phyloP scores from a whole-genome alignment of 2,888 invertebrate species.

The Linnaemya tessellans region DNA sequence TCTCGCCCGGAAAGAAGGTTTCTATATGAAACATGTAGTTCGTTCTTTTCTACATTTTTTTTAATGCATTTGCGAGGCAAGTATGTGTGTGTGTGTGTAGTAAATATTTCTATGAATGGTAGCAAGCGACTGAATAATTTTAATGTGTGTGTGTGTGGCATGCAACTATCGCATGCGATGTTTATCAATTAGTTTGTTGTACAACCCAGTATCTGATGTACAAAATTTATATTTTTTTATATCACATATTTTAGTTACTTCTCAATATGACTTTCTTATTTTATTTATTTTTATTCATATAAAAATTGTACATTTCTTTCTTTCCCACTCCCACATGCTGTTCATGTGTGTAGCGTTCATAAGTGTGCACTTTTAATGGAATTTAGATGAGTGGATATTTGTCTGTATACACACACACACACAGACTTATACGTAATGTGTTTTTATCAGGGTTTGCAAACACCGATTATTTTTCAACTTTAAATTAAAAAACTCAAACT shows the following conservation, averaged over 20 bases:
- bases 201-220: neutral
- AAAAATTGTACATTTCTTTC: too few species aligned
- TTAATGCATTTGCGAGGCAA: constrained; percentile 59
- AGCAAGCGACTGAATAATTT: neutral
- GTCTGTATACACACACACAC: too few species aligned
- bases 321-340: neutral
- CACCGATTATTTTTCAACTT: too few species aligned
- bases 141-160: neutral
- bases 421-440: too few species aligned
- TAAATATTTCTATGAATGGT: neutral
- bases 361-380: constrained; percentile 47
- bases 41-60: constrained; percentile 46
- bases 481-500: too few species aligned
- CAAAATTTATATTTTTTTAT: constrained; percentile 9
- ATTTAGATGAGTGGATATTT: constrained; percentile 52
- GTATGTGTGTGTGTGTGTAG: constrained; percentile 27
- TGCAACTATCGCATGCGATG: constrained; percentile 39
- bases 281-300: neutral
- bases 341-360: neutral
- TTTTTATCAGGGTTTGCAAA: too few species aligned
- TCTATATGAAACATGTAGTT: constrained; percentile 6
- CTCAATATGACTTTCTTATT: neutral
- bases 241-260: neutral
- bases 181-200: constrained; percentile 68
- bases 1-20: neutral